These are phyloP conservation scores for Adelges cooleyi DNA, from an alignment of 1,140 invertebrate species.

Conservation along the genomic window DNA sequence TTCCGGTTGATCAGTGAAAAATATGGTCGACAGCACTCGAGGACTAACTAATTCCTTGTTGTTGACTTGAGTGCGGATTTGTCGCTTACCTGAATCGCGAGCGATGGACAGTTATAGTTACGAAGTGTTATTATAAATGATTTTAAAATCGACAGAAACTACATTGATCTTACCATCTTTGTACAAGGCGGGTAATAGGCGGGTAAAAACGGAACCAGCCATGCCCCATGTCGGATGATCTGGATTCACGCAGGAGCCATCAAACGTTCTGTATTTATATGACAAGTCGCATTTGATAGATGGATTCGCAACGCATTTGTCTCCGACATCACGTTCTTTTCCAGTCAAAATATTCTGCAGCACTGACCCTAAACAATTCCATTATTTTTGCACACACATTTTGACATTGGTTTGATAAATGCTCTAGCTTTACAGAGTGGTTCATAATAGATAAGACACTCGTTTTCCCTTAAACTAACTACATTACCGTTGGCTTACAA, in stretches of 20 bases:
- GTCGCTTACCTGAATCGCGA: too few species aligned
- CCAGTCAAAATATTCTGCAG: not conserved
- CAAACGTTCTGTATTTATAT: slow-evolving; percentile 54
- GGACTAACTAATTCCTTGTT: not conserved
- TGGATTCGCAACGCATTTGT: too few species aligned
- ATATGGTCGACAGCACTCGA: not conserved
- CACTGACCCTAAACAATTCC: not conserved
- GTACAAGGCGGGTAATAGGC: slow-evolving; percentile 69
- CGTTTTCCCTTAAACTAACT: too few species aligned
- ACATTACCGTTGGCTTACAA: too few species aligned
- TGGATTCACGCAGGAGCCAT: slow-evolving; percentile 78
- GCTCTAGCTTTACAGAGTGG: too few species aligned
- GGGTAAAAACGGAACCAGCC: slow-evolving; percentile 57
- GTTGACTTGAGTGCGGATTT: not conserved
- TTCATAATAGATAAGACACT: too few species aligned
- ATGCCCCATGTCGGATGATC: slow-evolving; percentile 57
- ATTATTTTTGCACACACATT: too few species aligned
- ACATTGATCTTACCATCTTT: too few species aligned
- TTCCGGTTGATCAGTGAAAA: not conserved
- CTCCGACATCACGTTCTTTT: not conserved
- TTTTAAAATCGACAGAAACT: too few species aligned
- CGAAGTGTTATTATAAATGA: too few species aligned
- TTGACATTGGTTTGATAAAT: too few species aligned
- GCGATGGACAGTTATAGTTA: too few species aligned
- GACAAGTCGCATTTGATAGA: not conserved